Base-by-base conservation (phyloP, 2,888 invertebrate species). In the Machimus rusticus region DNA sequence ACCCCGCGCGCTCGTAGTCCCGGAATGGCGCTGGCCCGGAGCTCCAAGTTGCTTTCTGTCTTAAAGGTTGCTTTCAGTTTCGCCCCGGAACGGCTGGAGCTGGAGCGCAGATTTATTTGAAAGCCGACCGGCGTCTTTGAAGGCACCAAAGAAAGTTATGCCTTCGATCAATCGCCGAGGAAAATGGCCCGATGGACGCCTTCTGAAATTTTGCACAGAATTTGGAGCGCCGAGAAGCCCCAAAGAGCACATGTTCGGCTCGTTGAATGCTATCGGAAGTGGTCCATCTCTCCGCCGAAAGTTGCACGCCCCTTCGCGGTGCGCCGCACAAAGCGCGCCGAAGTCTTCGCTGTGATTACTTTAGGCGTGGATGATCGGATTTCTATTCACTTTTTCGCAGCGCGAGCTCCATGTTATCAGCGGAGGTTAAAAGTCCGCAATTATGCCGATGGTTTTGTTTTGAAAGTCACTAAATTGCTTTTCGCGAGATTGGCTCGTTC, bases 401-500 rank as follows among this genome's bases (percentile, higher is more conserved):
- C 76, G 34, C 34, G 39, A 37, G 34, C 28, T 31, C 14, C 19
- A 34, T 66, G 31, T 66, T 82, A 82, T 82, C 82, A 51, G 14
- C 34, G 57, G n/a, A 57, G 39, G 82, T 66, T 66, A 82, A 66
- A 57, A 57, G 82, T 66, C 28, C n/a, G 37, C 82, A 82, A 82
- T 82, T 82, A 82, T 66, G 51, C 57, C 23, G 12, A 66, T 66
- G 82, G 57, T 82, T 57, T 82, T 82, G 82, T 82, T 82, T 82
- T 82, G 82, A 82, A 82, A 82, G 82, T 82, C 57, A 34, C 82
- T 82, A 82, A 82, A 82, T 82, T 82, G 82, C 82, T 82, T 82
- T 82, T 76, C 76, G 76, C 39, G 8, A 19, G 76, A 39, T 39
- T 34, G 76, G 37, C 66, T 66, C 66, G 9, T 66, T 66, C 66